Evolutionary conservation across 2,888 invertebrate species (phyloP), one percentile per base, ranked within the genome.

Genomic region (Drosophila colorata): DNA sequence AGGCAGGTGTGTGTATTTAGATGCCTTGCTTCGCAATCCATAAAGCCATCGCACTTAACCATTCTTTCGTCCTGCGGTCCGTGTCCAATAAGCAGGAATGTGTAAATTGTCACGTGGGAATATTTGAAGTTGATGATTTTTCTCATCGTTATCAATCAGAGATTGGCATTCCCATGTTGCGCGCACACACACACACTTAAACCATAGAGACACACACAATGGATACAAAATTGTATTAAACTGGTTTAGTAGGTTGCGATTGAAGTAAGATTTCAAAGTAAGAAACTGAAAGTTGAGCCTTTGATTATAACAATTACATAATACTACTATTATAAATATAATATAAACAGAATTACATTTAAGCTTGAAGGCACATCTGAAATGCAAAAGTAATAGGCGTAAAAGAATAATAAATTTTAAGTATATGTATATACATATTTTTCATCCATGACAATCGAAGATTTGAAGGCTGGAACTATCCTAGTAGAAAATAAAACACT

Each of bases 61-160:
- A 43, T 53, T 38, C 18, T 25, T 33, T 37, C 37, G 46, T 38
- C 14, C 28, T 35, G 44, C 31, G 7, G 58, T 55, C 25, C 52
- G 46, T 44, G 56, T 53, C 55, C 71, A 82, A 82, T 73, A 80
- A 69, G 73, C 66, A 58, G 59, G 67, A 73, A 77, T 66, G 69
- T 67, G 60, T 56, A 59, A 87, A 79, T 74, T 87, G 87, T 87
- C 83, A 83, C 83, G 87, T 70, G 88, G 79, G 89, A 73, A 83
- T 87, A 68, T 70, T 58, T 64, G 33, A 57, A 84, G 64, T 74
- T 72, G 69, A 67, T 79, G 66, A 75, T 67, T 69, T 76, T 61
- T 53, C 51, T 44, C 48, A 55, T 58, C 47, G 49, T 63, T 76
- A 76, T 80, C 80, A 83, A 86, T 83, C 87, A 80, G 68, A 72